Evolutionary conservation across 2,797 vertebrate genomes (phyloP).

Genomic region (Sylvia borin): DNA sequence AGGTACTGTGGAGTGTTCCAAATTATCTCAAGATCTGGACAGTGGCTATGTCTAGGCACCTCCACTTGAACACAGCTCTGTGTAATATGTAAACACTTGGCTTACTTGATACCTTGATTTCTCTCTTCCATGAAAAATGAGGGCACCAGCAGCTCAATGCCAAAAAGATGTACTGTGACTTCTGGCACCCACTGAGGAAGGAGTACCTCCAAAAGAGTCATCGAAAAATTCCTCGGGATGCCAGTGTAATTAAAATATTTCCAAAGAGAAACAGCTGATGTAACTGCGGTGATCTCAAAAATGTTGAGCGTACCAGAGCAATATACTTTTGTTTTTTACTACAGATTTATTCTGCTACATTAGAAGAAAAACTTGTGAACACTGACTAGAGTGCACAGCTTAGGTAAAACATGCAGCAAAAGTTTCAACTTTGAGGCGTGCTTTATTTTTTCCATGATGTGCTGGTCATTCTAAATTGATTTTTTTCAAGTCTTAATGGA

Average conservation of each 20-base stretch:
- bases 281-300: neutral
- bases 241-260: neutral
- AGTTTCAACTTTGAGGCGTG: neutral
- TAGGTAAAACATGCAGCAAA: neutral
- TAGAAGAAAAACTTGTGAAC: neutral
- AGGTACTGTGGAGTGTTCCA: neutral
- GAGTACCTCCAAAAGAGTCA: neutral
- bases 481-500: neutral
- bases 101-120: neutral
- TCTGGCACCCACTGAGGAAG: neutral
- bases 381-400: neutral
- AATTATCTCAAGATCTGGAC: neutral
- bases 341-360: neutral
- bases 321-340: neutral
- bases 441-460: neutral
- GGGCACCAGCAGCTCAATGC: neutral
- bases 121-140: neutral
- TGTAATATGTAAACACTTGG: fast-evolving
- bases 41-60: neutral
- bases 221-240: neutral
- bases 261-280: neutral
- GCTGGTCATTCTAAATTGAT: neutral
- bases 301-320: neutral
- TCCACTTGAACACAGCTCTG: neutral
- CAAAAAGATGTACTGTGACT: neutral